phyloP scores from a whole-genome alignment of 2,113 vertebrate genomes.

The Argyrosomus japonicus region DNA sequence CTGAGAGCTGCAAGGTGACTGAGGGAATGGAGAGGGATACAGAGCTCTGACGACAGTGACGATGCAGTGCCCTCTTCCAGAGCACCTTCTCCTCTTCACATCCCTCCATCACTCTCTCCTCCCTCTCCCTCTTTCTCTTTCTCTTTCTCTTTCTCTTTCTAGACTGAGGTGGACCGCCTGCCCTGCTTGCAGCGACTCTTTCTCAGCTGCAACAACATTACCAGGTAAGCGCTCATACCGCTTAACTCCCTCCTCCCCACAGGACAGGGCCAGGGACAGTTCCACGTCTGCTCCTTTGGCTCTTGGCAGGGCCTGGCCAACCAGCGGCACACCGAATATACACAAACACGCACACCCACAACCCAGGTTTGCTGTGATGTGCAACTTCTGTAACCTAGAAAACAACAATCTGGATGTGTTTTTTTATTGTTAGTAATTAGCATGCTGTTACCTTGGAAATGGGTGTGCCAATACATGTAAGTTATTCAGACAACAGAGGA shows the following conservation, averaged over 20 bases:
- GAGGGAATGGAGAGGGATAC: slow-evolving; percentile 79
- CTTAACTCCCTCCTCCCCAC: slow-evolving; percentile 74
- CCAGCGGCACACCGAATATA: slow-evolving; percentile 41
- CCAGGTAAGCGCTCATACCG: slow-evolving; percentile 88
- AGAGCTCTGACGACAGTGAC: slow-evolving; percentile 71
- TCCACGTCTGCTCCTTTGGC: slow-evolving; percentile 47
- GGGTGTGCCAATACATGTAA: slow-evolving; percentile 30
- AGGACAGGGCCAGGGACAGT: slow-evolving; percentile 50
- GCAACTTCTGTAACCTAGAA: slow-evolving; percentile 50
- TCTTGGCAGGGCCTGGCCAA: slow-evolving; percentile 46
- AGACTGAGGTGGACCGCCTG: slow-evolving; percentile 96
- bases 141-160: slow-evolving; percentile 75
- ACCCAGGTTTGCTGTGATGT: slow-evolving; percentile 43
- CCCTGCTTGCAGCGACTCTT: slow-evolving; percentile 95
- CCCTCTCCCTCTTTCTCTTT: slow-evolving; percentile 74
- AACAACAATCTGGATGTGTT: neutral
- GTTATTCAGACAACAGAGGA: slow-evolving; percentile 35
- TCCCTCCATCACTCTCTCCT: slow-evolving; percentile 67
- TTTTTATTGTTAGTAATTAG: slow-evolving; percentile 30
- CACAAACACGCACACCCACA: slow-evolving; percentile 14
- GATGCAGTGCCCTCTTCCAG: slow-evolving; percentile 67
- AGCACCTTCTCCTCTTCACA: slow-evolving; percentile 61
- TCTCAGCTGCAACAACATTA: slow-evolving; percentile 98
- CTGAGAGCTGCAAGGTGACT: slow-evolving; percentile 86
- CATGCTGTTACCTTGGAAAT: slow-evolving; percentile 23